These are phyloP conservation scores for Drosophila kambysellisi DNA, from an alignment of 2,888 invertebrate species.

Conservation along the genomic window DNA sequence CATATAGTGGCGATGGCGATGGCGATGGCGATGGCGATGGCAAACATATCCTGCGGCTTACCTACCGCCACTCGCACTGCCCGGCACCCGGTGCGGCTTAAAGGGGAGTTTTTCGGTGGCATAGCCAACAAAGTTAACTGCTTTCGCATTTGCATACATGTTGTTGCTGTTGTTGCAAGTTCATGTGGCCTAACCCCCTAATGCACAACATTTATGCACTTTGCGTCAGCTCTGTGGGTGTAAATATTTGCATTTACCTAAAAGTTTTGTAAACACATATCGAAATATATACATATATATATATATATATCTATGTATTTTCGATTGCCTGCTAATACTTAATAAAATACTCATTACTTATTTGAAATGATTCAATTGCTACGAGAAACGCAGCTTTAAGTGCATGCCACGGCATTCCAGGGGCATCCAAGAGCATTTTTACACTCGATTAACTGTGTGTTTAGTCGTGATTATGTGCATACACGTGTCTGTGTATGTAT, in stretches of 20 bases:
- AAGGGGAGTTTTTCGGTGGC: slow-evolving; percentile 6
- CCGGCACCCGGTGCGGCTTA: neutral
- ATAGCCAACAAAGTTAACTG: slow-evolving; percentile 52
- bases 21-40: slow-evolving; percentile 47
- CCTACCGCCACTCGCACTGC: slow-evolving; percentile 41
- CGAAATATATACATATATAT: neutral
- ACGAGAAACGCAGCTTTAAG: slow-evolving; percentile 30
- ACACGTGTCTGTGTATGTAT: slow-evolving; percentile 24
- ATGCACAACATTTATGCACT: slow-evolving; percentile 69
- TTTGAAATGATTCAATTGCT: slow-evolving; percentile 30
- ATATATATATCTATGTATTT: neutral
- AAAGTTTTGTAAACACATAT: neutral
- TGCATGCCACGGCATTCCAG: slow-evolving; percentile 17
- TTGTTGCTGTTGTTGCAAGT: slow-evolving; percentile 26
- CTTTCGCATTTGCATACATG: slow-evolving; percentile 50
- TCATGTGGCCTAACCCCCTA: slow-evolving; percentile 60
- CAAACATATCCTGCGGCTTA: slow-evolving; percentile 68
- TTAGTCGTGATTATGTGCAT: slow-evolving; percentile 55
- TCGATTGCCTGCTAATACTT: slow-evolving; percentile 1
- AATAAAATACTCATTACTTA: slow-evolving; percentile 33
- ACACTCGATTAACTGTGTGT: slow-evolving; percentile 76
- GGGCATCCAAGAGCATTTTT: slow-evolving; percentile 65
- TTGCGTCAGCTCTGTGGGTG: slow-evolving; percentile 33
- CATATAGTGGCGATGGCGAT: slow-evolving; percentile 42
- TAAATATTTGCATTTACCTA: slow-evolving; percentile 45